These are phyloP conservation scores for Thamnophis sirtalis DNA, from an alignment of 2,113 vertebrate genomes.

Conservation along the genomic window DNA sequence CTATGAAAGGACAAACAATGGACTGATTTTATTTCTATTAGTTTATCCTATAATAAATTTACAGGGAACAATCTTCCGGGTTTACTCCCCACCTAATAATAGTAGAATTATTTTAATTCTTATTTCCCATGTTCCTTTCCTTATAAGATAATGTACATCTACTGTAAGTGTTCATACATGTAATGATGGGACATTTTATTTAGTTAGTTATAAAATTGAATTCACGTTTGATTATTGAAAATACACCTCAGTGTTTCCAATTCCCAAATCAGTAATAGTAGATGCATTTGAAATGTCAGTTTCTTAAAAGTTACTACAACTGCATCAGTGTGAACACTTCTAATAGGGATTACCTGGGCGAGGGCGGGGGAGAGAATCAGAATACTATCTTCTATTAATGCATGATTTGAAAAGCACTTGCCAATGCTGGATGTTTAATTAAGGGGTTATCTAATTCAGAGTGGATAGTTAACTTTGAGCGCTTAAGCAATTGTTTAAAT, in stretches of 20 bases:
- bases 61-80: neutral
- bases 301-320: neutral
- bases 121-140: neutral
- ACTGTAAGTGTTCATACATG: neutral
- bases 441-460: slow-evolving; percentile 1
- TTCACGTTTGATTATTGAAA: neutral
- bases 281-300: neutral
- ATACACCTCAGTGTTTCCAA: neutral
- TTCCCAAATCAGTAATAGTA: neutral
- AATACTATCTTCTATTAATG: neutral
- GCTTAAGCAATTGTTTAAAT: slow-evolving; percentile 21
- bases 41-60: neutral
- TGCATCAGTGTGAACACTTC: neutral
- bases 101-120: neutral
- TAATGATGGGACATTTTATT: neutral
- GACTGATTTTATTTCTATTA: neutral
- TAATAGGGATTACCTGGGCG: neutral
- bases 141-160: neutral
- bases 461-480: slow-evolving; percentile 12
- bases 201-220: neutral
- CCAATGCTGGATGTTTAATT: neutral
- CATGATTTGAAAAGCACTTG: neutral
- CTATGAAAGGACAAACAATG: neutral
- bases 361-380: neutral
- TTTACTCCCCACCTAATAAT: neutral